These are phyloP conservation scores for Euborellia annulipes DNA, from an alignment of 1,140 invertebrate species.

Conservation along the genomic window DNA sequence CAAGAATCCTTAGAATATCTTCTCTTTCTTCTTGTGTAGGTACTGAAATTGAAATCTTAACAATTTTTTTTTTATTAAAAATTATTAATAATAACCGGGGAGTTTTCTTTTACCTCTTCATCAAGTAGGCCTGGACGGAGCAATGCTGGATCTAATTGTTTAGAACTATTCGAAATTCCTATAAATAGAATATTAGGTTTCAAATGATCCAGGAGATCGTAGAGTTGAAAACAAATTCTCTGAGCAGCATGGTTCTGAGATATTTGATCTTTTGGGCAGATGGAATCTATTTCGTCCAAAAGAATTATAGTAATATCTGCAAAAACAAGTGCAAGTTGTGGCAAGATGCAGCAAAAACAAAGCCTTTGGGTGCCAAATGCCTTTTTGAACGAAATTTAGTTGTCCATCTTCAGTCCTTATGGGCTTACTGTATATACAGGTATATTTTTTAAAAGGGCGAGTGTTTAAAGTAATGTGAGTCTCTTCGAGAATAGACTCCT, in stretches of 20 bases:
- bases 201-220: no score
- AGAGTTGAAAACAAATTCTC: no score
- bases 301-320: slow-evolving; percentile 12
- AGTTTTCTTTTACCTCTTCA: slow-evolving; percentile 13
- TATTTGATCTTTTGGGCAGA: slow-evolving; percentile 5
- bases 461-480: no score
- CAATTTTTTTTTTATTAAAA: slow-evolving; percentile 21
- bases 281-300: slow-evolving; percentile 14
- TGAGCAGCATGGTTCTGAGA: background rate
- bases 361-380: no score
- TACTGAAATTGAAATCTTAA: slow-evolving; percentile 41
- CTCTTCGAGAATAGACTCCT: no score
- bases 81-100: slow-evolving; percentile 25
- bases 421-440: no score
- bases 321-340: no score
- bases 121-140: slow-evolving; percentile 42
- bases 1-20: slow-evolving; percentile 26
- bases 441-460: no score
- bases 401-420: no score
- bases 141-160: slow-evolving; percentile 22
- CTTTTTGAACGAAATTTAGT: no score
- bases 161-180: slow-evolving; percentile 25
- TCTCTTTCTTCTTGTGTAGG: slow-evolving; percentile 44
- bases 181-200: no score
- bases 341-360: no score